A percentile compares a stretch with the other conserved stretches of the same genome.
Evolutionary conservation across 2,888 invertebrate species (phyloP).

Genomic region (Leptinotarsa peninsularis): DNA sequence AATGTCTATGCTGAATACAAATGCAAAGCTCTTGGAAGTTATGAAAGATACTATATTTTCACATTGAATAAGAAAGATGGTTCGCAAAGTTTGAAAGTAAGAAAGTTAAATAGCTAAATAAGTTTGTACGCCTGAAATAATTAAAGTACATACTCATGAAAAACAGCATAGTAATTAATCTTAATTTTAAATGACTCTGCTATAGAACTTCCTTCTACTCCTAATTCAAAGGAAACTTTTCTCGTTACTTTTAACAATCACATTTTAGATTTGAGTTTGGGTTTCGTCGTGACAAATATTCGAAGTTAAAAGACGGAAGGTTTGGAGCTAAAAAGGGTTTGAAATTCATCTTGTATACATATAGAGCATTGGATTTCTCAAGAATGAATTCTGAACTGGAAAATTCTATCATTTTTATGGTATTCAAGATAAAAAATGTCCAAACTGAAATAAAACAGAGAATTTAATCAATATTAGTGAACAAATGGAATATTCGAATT

Average conservation of each 20-base stretch:
- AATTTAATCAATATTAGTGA: no score
- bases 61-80: slow-evolving; percentile 57
- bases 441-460: no score
- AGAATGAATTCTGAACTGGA: no score
- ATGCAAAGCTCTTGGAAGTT: slow-evolving; percentile 28
- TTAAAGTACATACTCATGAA: slow-evolving; percentile 59
- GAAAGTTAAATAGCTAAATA: slow-evolving; percentile 61
- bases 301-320: no score
- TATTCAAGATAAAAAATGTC: no score
- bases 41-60: slow-evolving; percentile 49
- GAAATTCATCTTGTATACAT: no score
- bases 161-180: slow-evolving; percentile 63
- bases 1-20: not conserved
- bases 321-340: no score
- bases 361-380: no score
- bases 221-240: slow-evolving; percentile 45
- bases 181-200: slow-evolving; percentile 63
- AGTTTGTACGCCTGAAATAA: slow-evolving; percentile 56
- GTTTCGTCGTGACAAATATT: slow-evolving; percentile 14
- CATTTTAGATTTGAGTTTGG: slow-evolving; percentile 25
- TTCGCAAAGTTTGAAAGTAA: slow-evolving; percentile 53
- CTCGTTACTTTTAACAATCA: slow-evolving; percentile 32
- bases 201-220: slow-evolving; percentile 37
- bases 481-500: no score
- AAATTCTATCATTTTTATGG: no score